Conservation (phyloP, 2,113 vertebrate species). For the Papio anubis region DNA sequence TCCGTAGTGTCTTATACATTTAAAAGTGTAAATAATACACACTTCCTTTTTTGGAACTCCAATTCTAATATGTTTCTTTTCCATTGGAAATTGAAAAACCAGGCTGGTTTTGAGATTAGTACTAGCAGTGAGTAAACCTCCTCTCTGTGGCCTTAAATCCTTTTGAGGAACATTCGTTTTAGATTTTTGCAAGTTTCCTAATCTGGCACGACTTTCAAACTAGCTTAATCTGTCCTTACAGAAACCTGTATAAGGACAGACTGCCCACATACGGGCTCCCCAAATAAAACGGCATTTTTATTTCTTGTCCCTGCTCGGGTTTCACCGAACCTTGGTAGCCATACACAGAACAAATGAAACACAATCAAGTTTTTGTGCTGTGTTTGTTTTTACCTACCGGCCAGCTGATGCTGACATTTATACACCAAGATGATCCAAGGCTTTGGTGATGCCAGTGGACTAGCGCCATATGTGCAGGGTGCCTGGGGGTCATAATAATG, state of each 20-base stretch:
- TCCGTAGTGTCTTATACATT: not conserved
- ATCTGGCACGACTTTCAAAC: constrained; percentile 66
- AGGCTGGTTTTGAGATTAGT: constrained; percentile 5
- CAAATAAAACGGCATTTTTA: not conserved
- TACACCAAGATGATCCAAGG: not conserved
- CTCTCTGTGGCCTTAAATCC: constrained; percentile 30
- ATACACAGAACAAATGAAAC: constrained; percentile 25
- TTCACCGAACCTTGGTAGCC: constrained; percentile 21
- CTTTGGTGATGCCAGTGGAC: not conserved
- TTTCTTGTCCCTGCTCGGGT: not conserved
- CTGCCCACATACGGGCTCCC: not conserved
- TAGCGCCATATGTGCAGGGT: not conserved
- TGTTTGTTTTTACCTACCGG: constrained; percentile 2
- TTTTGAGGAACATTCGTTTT: not conserved
- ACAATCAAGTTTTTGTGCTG: not conserved
- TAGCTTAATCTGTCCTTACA: not conserved
- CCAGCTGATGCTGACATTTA: not conserved
- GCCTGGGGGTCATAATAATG: not conserved
- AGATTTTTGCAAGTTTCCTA: constrained; percentile 49
- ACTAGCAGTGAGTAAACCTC: not conserved
- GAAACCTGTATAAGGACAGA: not conserved
- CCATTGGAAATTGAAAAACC: constrained; percentile 47
- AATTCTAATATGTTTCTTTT: not conserved
- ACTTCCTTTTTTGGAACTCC: not conserved
- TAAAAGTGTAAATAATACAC: not conserved